Evolutionary conservation across 2,888 invertebrate species (phyloP), one percentile per base, ranked within the genome.

Genomic region (Blastobasis lacticolella): DNA sequence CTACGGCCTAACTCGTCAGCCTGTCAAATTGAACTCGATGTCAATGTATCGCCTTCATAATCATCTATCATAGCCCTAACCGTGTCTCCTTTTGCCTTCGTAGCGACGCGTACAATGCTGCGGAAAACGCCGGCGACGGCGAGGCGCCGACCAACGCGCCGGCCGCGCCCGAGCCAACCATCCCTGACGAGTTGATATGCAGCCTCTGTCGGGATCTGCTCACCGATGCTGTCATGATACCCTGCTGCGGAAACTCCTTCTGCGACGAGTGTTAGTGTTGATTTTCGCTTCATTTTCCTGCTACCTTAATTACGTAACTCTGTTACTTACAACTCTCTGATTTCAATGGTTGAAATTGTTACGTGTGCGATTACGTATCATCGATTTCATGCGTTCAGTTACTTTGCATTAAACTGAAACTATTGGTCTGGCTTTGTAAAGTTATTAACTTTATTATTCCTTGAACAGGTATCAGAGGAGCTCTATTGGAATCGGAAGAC

Each of bases 161-260:
- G 36, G 92, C 91, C 69, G 91, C 91, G 49, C 93, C 90, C 2
- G 93, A 92, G 79, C 91, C 94, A 7, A 92, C 94, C 66, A 94
- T 98, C 51, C 98, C 98, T 0, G 95, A 95, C 58, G 98, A 98
- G 75, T 86, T 99, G 48, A 88, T 96, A 46, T 99, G 99, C 83
- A 94, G 93, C 53, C 91, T 99, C 53, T 99, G 99, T 80, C 92
- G 95, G 49, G 97, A 97, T 78, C 88, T 99, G 44, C 91, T 98
- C 57, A 93, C 94, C 0, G 99, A 99, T 81, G 99, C 99, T 42
- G 98, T 99, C 38, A 95, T 99, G 92, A 97, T 98, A 75, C 97
- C 97, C 0, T 99, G 99, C 77, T 99, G 99, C 81, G 99, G 98
- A 4, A 96, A 96, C 79, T 97, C 97, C 7, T 99, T 97, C 86